These are phyloP conservation scores for Erythrocebus patas DNA, from an alignment of 2,113 vertebrate species.

Conservation along the genomic window DNA sequence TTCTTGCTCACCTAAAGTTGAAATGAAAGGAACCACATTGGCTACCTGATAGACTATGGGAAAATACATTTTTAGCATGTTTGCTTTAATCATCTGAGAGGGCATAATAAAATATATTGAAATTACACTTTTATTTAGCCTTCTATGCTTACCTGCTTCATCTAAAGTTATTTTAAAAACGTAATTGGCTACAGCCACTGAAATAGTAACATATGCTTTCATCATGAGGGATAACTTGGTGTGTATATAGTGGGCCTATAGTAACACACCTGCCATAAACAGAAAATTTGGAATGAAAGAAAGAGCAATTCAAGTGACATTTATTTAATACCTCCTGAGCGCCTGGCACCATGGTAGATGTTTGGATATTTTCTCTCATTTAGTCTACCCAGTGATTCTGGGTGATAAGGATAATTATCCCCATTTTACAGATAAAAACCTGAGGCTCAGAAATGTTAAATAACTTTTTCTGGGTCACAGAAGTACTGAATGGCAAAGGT, in stretches of 20 bases:
- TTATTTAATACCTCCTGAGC: not conserved
- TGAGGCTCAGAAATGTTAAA: not conserved
- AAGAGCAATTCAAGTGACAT: not conserved
- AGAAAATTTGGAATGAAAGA: not conserved
- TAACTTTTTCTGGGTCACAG: not conserved
- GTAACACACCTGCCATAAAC: not conserved
- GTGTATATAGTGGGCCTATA: not conserved
- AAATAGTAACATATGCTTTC: not conserved
- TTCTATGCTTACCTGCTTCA: not conserved
- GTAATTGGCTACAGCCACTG: not conserved
- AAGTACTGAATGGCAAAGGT: not conserved
- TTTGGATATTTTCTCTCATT: not conserved
- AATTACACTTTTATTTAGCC: not conserved
- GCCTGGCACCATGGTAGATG: not conserved
- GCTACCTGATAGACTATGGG: not conserved
- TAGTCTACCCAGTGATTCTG: not conserved
- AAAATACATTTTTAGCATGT: not conserved
- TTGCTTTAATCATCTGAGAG: not conserved
- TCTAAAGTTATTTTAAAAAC: not conserved
- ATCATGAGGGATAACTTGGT: not conserved
- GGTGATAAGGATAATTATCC: not conserved
- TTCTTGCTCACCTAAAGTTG: not conserved
- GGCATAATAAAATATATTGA: not conserved
- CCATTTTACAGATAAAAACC: not conserved
- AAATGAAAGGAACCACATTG: not conserved